Conservation (phyloP, 2,797 vertebrate species). For the Loris lydekkerianus region DNA sequence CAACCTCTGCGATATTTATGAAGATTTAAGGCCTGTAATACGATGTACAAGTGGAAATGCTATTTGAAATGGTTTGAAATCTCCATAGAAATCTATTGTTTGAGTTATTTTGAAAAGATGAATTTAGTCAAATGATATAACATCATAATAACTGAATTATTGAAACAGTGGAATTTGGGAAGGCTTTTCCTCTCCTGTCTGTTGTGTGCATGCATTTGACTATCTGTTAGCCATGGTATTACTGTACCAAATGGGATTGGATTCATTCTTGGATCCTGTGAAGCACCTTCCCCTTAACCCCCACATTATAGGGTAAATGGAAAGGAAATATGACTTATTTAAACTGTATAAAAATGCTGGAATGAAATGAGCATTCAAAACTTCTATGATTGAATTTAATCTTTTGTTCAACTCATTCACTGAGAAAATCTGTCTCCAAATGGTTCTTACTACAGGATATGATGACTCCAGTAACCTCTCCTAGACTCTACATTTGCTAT, state of each 20-base stretch:
- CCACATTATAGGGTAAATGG: background rate
- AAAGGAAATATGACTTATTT: constrained; percentile 62
- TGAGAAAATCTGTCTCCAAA: constrained; percentile 72
- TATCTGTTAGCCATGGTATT: background rate
- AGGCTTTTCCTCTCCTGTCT: background rate
- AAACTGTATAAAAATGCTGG: constrained; percentile 59
- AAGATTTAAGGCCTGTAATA: background rate
- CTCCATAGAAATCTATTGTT: background rate
- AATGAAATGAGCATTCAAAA: constrained; percentile 65
- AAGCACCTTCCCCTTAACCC: background rate
- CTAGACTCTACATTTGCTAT: constrained; percentile 50
- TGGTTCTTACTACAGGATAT: constrained; percentile 43
- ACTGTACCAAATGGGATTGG: background rate
- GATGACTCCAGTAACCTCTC: constrained; percentile 21
- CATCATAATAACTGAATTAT: background rate
- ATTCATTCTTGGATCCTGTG: background rate
- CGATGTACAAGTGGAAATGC: background rate
- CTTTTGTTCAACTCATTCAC: constrained; percentile 64
- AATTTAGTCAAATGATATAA: constrained; percentile 19
- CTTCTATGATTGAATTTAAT: constrained; percentile 58
- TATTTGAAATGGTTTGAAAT: constrained; percentile 50
- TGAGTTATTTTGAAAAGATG: background rate
- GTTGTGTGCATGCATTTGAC: background rate
- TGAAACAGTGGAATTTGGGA: constrained; percentile 1
- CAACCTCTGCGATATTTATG: background rate